Evolutionary conservation across 2,113 vertebrate species (phyloP).

Genomic region (Camelus dromedarius): DNA sequence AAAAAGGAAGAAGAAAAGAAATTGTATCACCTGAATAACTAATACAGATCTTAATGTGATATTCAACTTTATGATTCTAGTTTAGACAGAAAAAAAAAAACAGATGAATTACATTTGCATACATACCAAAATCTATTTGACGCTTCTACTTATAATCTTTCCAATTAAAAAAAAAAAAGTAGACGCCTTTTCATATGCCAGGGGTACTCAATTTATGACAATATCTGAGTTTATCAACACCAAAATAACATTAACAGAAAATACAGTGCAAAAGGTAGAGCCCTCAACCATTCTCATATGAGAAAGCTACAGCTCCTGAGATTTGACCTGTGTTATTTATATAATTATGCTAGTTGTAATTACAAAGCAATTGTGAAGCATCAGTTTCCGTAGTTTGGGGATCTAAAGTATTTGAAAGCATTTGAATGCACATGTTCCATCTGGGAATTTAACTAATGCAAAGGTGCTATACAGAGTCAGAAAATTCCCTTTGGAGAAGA

Average conservation of each 20-base stretch:
- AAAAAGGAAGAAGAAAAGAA: not conserved
- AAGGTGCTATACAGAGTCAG: not conserved
- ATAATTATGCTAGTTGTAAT: constrained; percentile 71
- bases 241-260: constrained; percentile 39
- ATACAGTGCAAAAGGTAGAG: not conserved
- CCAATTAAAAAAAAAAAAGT: constrained; percentile 57
- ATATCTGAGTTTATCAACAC: constrained; percentile 41
- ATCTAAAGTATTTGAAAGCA: not conserved
- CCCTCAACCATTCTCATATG: not conserved
- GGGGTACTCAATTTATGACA: not conserved
- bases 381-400: not conserved
- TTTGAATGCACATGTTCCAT: not conserved
- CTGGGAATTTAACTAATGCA: not conserved
- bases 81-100: constrained; percentile 50
- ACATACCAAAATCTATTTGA: constrained; percentile 66
- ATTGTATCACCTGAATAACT: constrained; percentile 74
- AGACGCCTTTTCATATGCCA: constrained; percentile 16
- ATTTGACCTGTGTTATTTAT: constrained; percentile 73
- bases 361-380: constrained; percentile 78
- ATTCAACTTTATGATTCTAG: constrained; percentile 67
- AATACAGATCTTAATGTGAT: constrained; percentile 73
- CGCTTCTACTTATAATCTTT: constrained; percentile 52
- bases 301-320: not conserved
- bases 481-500: not conserved
- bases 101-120: constrained; percentile 65